Conservation (phyloP, 2,888 invertebrate species). For the Melangyna quadrimaculata region DNA sequence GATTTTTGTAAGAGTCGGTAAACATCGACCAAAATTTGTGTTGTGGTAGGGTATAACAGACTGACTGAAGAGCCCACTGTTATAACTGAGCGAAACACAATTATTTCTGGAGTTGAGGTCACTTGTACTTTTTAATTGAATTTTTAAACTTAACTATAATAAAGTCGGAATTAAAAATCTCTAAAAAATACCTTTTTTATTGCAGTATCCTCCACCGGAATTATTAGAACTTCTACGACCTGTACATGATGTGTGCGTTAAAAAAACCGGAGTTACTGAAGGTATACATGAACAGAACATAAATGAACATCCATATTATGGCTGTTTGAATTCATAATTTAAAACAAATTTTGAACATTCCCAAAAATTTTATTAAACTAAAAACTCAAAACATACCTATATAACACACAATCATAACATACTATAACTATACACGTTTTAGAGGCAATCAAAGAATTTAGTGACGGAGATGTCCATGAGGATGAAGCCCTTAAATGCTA, state of each 20-base stretch:
- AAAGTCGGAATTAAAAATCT: too few species aligned
- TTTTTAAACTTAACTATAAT: too few species aligned
- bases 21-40: too few species aligned
- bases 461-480: slow-evolving; percentile 80
- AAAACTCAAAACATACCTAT: background rate
- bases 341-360: slow-evolving; percentile 43
- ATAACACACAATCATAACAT: slow-evolving; percentile 41
- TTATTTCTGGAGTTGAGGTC: too few species aligned
- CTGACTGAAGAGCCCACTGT: too few species aligned
- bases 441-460: slow-evolving; percentile 80
- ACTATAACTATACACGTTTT: slow-evolving; percentile 25
- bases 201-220: slow-evolving; percentile 79
- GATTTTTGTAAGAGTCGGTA: too few species aligned
- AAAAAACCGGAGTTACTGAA: slow-evolving; percentile 79
- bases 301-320: slow-evolving; percentile 22
- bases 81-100: too few species aligned
- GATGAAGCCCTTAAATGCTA: slow-evolving; percentile 80
- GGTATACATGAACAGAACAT: slow-evolving; percentile 73
- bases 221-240: slow-evolving; percentile 78
- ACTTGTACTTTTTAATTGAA: too few species aligned
- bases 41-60: too few species aligned
- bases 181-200: slow-evolving; percentile 37
- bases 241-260: slow-evolving; percentile 78
- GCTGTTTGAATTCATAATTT: slow-evolving; percentile 53
- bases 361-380: slow-evolving; percentile 7